These are phyloP conservation scores for Alcis repandata DNA, from an alignment of 2,888 invertebrate species.

Conservation along the genomic window DNA sequence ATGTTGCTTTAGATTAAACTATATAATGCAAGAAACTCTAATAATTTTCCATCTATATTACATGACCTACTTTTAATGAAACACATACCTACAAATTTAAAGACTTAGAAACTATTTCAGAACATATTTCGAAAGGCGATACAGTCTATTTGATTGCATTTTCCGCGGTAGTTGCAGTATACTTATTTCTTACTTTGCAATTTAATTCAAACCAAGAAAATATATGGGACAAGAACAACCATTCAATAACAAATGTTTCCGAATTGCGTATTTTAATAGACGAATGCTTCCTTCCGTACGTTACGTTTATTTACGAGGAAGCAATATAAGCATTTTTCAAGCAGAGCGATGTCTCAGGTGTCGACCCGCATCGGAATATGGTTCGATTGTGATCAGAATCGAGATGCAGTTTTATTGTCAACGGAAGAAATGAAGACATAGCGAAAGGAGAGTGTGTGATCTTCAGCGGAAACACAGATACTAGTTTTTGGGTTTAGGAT, in stretches of 20 bases:
- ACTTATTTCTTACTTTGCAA: neutral
- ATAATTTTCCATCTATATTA: too few relatives aligned
- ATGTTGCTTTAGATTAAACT: neutral
- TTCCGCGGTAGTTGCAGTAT: too few relatives aligned
- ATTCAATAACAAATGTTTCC: slow-evolving; percentile 14
- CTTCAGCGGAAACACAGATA: neutral
- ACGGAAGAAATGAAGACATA: slow-evolving; percentile 53
- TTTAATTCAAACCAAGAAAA: slow-evolving; percentile 4
- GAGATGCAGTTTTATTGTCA: slow-evolving; percentile 85
- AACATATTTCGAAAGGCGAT: too few relatives aligned
- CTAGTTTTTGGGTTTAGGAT: neutral
- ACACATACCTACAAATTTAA: too few relatives aligned
- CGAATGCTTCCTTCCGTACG: slow-evolving; percentile 25
- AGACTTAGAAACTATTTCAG: too few relatives aligned
- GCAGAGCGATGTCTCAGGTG: slow-evolving; percentile 78
- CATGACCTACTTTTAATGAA: too few relatives aligned
- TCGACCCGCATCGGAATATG: slow-evolving; percentile 76
- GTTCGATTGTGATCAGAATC: slow-evolving; percentile 83
- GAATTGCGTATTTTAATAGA: slow-evolving; percentile 28
- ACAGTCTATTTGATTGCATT: too few relatives aligned
- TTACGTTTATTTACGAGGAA: slow-evolving; percentile 69
- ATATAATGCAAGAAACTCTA: too few relatives aligned
- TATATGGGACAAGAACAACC: slow-evolving; percentile 4
- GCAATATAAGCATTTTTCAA: slow-evolving; percentile 81
- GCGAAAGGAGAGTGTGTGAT: neutral